A percentile compares a stretch with the other conserved stretches of the same genome.
phyloP scores from a whole-genome alignment of 2,797 vertebrate species.

The Macropodus opercularis region DNA sequence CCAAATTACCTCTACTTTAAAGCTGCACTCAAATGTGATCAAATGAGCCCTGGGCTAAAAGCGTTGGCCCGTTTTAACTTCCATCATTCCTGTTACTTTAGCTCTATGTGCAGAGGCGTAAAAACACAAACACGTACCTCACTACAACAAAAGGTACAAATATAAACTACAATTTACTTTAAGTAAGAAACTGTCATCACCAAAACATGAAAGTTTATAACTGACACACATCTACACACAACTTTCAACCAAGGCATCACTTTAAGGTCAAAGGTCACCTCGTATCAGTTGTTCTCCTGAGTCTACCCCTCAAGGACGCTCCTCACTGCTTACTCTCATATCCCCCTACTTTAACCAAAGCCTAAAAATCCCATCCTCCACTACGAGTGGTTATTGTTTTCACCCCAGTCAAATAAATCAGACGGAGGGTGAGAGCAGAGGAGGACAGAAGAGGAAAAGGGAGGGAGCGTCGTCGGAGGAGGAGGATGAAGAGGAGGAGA shows the following conservation, averaged over 20 bases:
- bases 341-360: constrained; percentile 29
- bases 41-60: neutral
- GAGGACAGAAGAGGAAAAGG: constrained; percentile 56
- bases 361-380: constrained; percentile 38
- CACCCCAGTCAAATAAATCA: constrained; percentile 72
- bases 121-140: too few species aligned
- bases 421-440: constrained; percentile 35
- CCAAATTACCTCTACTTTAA: neutral
- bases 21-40: neutral
- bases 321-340: constrained; percentile 30
- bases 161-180: too few species aligned
- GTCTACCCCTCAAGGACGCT: constrained; percentile 47
- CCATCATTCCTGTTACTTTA: neutral
- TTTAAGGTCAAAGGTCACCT: constrained; percentile 51
- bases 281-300: constrained; percentile 39
- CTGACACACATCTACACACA: too few species aligned
- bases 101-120: too few species aligned
- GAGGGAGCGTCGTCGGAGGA: constrained; percentile 29
- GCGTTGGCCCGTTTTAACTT: neutral
- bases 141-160: too few species aligned
- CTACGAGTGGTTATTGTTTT: constrained; percentile 70
- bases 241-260: constrained; percentile 6
- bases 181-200: too few species aligned
- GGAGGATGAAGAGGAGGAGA: constrained; percentile 57
- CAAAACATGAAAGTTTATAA: too few species aligned